Evolutionary conservation across 2,113 vertebrate genomes (phyloP), one percentile per base, ranked within the genome.

Genomic region (Turdus rufiventris): DNA sequence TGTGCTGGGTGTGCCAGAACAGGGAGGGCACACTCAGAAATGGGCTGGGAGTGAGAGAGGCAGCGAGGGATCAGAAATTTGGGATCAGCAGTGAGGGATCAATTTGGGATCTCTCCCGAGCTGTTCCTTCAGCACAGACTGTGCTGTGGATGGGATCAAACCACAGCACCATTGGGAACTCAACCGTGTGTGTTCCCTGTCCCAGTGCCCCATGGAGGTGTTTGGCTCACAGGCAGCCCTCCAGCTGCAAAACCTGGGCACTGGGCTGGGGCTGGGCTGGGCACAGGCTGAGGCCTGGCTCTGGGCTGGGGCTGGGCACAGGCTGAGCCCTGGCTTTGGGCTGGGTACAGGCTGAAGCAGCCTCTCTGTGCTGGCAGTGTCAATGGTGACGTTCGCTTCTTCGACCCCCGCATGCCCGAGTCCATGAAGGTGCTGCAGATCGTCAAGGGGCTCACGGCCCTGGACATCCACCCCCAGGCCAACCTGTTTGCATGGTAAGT

Each of bases 381-480:
- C 12, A 99, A 99, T 1, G 99, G 99, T 24, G 99, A 99, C 6
- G 98, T 99, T 48, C 98, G 99, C 6, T 99, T 99, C 98, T 99
- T 99, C 8, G 99, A 99, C 50, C 99, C 98, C 0, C 98, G 99
- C 91, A 95, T 98, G 89, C 98, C 99, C 0, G 99, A 99, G 96
- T 99, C 99, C 2, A 96, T 99, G 96, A 99, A 98, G 33, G 97
- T 99, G 75, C 97, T 99, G 63, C 99, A 99, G 98, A 99, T 99
- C 2, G 99, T 99, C 84, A 99, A 99, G 92, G 99, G 99, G 56
- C 96, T 99, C 67, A 99, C 99, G 0, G 99, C 99, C 7, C 96
- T 99, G 6, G 99, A 99, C 98, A 99, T 99, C 93, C 99, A 99
- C 96, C 99, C 99, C 0, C 99, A 99, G 93, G 99, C 99, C 72